phyloP scores from a whole-genome alignment of 2,797 vertebrate species.

The Enteromius mattozi region DNA sequence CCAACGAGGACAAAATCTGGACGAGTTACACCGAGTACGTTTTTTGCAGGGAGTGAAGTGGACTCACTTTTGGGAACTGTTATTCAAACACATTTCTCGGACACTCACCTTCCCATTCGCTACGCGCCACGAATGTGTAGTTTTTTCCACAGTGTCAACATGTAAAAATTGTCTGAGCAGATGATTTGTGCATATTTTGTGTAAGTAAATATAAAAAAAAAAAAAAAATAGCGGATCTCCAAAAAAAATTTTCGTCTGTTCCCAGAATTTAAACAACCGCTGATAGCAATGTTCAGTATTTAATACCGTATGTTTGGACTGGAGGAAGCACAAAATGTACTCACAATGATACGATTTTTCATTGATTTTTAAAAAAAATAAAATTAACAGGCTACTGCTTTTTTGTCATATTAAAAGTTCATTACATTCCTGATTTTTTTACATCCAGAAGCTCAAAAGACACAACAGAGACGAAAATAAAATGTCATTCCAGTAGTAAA shows the following conservation, averaged over 20 bases:
- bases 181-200: constrained; percentile 14
- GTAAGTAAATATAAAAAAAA: constrained; percentile 15
- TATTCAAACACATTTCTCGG: neutral
- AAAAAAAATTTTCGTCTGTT: neutral
- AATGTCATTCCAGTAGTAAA: neutral
- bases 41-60: constrained; percentile 81
- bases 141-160: neutral
- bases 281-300: neutral
- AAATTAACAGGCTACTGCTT: neutral
- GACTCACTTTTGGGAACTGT: constrained; percentile 15
- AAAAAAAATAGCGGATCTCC: neutral
- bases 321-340: neutral
- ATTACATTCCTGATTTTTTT: neutral
- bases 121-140: constrained; percentile 12
- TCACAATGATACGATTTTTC: neutral
- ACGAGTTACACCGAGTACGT: constrained; percentile 96
- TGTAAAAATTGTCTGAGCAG: neutral
- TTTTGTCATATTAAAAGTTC: constrained; percentile 5
- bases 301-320: neutral
- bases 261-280: neutral
- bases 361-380: too few species aligned
- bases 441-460: neutral
- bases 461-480: neutral
- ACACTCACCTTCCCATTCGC: neutral
- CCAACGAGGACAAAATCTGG: constrained; percentile 93